phyloP scores from a whole-genome alignment of 2,888 invertebrate genomes.

The Cylloceria caligata region DNA sequence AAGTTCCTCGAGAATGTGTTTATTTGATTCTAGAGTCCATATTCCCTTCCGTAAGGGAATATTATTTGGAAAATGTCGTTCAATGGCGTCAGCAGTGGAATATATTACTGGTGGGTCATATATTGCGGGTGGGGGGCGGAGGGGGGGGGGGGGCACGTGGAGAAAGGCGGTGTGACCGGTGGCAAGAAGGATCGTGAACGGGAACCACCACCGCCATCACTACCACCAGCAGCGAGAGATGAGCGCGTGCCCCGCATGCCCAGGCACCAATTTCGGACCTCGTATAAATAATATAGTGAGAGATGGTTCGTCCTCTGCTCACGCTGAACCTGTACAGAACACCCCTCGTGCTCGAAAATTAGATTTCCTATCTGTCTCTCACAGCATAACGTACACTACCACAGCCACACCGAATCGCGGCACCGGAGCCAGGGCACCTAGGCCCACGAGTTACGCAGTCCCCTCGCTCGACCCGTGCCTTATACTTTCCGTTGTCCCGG shows the following conservation, averaged over 20 bases:
- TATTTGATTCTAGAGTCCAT: slow-evolving; percentile 52
- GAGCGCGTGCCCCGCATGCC: slow-evolving; percentile 82
- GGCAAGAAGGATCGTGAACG: slow-evolving; percentile 57
- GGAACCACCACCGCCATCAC: slow-evolving; percentile 53
- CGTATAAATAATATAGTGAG: slow-evolving; percentile 83
- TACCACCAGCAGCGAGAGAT: slow-evolving; percentile 66
- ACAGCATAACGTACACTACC: slow-evolving; percentile 67
- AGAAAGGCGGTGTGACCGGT: slow-evolving; percentile 57
- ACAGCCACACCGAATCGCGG: slow-evolving; percentile 74
- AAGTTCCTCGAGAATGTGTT: slow-evolving; percentile 55
- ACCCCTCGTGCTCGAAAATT: slow-evolving; percentile 78
- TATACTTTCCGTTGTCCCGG: slow-evolving; percentile 69
- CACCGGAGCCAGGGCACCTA: slow-evolving; percentile 20
- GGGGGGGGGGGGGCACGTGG: slow-evolving; percentile 32
- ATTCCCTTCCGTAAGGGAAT: slow-evolving; percentile 28
- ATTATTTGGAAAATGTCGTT: slow-evolving; percentile 66
- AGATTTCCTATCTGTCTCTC: slow-evolving; percentile 85
- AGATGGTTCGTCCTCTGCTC: slow-evolving; percentile 75
- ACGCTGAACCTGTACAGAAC: slow-evolving; percentile 71
- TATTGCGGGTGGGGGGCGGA: slow-evolving; percentile 35
- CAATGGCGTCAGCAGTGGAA: slow-evolving; percentile 57
- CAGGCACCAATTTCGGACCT: slow-evolving; percentile 81
- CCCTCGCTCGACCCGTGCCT: slow-evolving; percentile 27
- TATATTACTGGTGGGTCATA: slow-evolving; percentile 53
- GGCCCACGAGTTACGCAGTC: slow-evolving; percentile 38